Percentiles rank a stretch among this genome's conserved stretches.
Conservation (phyloP, 2,888 invertebrate species). For the Cerceris rybyensis region DNA sequence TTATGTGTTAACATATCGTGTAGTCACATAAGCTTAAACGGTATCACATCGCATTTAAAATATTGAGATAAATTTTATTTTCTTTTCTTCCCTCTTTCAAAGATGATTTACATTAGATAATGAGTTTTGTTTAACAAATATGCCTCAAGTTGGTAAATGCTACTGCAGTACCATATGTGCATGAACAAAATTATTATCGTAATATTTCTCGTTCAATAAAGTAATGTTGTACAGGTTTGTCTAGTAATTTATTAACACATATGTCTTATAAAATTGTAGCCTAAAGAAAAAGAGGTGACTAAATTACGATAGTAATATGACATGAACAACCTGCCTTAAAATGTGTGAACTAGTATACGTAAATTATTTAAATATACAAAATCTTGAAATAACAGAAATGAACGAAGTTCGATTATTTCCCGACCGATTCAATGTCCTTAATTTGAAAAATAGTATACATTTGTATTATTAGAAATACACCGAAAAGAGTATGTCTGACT, state of each 20-base stretch:
- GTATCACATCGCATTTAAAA: too few species aligned
- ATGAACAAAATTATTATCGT: neutral
- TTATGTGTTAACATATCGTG: too few species aligned
- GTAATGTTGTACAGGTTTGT: constrained; percentile 45
- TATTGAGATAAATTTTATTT: too few species aligned
- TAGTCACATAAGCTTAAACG: too few species aligned
- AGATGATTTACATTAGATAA: neutral
- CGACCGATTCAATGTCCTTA: too few species aligned
- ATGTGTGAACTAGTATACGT: constrained; percentile 63
- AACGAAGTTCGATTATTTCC: too few species aligned
- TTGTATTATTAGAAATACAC: too few species aligned
- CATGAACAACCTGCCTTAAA: constrained; percentile 19
- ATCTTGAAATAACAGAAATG: constrained; percentile 5
- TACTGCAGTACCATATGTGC: neutral
- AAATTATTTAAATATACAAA: constrained; percentile 63
- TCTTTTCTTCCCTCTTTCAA: neutral
- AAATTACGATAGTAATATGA: constrained; percentile 3
- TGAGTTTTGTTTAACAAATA: neutral
- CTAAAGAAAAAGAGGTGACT: constrained; percentile 42
- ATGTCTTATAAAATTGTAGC: constrained; percentile 36
- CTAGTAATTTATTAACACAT: constrained; percentile 56
- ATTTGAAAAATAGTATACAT: too few species aligned
- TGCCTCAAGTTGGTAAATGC: neutral
- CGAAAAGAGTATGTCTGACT: too few species aligned
- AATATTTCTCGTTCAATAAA: constrained; percentile 1